A percentile compares a stretch with the other conserved stretches of the same genome.
phyloP scores from a whole-genome alignment of 2,888 invertebrate genomes.

The Eupithecia insigniata region DNA sequence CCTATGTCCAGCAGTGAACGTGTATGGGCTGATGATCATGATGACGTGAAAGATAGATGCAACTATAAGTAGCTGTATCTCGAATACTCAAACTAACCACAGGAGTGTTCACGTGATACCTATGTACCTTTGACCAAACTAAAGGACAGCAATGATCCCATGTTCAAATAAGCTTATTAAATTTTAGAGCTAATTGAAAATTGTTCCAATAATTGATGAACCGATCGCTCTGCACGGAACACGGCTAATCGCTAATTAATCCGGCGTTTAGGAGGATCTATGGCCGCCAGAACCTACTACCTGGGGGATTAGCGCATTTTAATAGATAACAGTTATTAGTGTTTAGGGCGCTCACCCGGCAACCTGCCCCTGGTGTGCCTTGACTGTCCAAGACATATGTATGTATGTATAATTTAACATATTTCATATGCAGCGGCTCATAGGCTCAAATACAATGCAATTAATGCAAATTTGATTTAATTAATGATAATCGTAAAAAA shows the following conservation, averaged over 20 bases:
- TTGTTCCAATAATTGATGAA: conserved; percentile 25
- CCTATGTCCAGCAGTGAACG: too few species aligned
- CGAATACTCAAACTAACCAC: not conserved
- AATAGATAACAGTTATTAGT: not conserved
- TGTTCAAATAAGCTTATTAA: conserved; percentile 26
- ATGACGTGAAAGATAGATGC: not conserved
- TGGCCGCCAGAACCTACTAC: not conserved
- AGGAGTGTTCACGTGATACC: not conserved
- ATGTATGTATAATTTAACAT: too few species aligned
- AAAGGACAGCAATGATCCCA: not conserved
- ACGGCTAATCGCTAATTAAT: conserved; percentile 37
- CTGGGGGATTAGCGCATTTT: conserved; percentile 28
- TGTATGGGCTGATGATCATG: too few species aligned
- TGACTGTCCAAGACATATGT: not conserved
- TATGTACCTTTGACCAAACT: not conserved
- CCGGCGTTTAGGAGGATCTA: conserved; percentile 21
- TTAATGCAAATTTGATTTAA: too few species aligned
- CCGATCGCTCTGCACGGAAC: conserved; percentile 14
- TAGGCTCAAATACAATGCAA: too few species aligned
- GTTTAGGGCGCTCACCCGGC: not conserved
- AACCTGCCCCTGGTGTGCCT: not conserved
- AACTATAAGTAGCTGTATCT: not conserved
- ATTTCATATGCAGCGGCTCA: too few species aligned
- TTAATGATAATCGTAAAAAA: too few species aligned
- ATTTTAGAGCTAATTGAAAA: conserved; percentile 33